Percentiles rank a stretch among this genome's conserved stretches.
phyloP scores from a whole-genome alignment of 1,140 invertebrate species.

The Euwallacea similis region DNA sequence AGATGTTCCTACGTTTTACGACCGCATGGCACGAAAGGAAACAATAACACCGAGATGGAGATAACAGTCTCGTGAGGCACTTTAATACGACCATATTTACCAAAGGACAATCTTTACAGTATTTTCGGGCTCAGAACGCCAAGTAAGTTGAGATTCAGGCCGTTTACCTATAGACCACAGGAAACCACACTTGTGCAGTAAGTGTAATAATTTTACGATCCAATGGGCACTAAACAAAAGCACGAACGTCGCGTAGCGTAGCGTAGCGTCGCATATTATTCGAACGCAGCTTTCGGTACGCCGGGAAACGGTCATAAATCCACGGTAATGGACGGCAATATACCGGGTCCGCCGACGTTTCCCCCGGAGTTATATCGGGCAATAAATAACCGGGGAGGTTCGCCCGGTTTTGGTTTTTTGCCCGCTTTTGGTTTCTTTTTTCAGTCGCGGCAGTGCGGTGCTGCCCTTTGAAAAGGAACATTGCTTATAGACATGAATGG shows the following conservation, averaged over 20 bases:
- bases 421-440: conserved; percentile 11
- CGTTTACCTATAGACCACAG: too few species aligned
- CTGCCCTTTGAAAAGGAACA: too few species aligned
- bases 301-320: conserved; percentile 28
- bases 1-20: background rate
- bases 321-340: conserved; percentile 29
- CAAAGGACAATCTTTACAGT: too few species aligned
- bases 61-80: too few species aligned
- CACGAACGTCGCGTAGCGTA: conserved; percentile 18
- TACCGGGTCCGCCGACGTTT: conserved; percentile 26
- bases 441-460: too few species aligned
- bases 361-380: conserved; percentile 5
- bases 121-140: too few species aligned
- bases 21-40: too few species aligned
- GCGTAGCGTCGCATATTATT: background rate
- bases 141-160: too few species aligned
- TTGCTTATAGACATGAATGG: too few species aligned
- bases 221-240: conserved; percentile 20
- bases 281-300: conserved; percentile 17
- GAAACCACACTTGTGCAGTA: background rate
- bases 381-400: background rate
- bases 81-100: too few species aligned
- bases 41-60: too few species aligned
- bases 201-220: conserved; percentile 16
- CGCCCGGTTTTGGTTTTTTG: background rate